Conservation (phyloP, 2,113 vertebrate genomes). For the Ictalurus punctatus region DNA sequence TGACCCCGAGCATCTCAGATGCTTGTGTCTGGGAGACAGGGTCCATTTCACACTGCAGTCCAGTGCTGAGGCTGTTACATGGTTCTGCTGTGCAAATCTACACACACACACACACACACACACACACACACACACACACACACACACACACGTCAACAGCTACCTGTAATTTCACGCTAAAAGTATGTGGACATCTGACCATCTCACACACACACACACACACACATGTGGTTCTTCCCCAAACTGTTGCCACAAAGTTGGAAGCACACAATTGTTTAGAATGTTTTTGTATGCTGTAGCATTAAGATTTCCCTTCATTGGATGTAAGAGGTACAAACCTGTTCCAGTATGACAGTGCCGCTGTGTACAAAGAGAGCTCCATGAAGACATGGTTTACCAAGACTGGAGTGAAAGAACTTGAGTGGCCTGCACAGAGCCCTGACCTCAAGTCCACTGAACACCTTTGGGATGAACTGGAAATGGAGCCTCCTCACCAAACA, state of each 20-base stretch:
- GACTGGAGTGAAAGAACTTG: background rate
- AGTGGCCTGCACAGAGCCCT: background rate
- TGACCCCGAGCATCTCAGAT: constrained; percentile 81
- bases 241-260: background rate
- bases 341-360: background rate
- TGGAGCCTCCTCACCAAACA: background rate
- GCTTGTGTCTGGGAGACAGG: constrained; percentile 93
- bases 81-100: constrained; percentile 91
- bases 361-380: background rate
- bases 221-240: background rate
- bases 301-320: background rate
- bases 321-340: background rate
- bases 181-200: background rate
- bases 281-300: background rate
- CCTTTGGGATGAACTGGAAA: background rate
- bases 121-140: constrained; percentile 15
- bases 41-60: constrained; percentile 98
- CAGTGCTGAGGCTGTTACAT: constrained; percentile 93
- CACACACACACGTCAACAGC: background rate
- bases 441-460: background rate
- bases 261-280: background rate
- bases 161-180: background rate
- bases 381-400: background rate
- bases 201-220: background rate
- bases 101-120: constrained; percentile 23